Conservation (phyloP, 2,888 invertebrate species). For the Didymodactylos carnosus region DNA sequence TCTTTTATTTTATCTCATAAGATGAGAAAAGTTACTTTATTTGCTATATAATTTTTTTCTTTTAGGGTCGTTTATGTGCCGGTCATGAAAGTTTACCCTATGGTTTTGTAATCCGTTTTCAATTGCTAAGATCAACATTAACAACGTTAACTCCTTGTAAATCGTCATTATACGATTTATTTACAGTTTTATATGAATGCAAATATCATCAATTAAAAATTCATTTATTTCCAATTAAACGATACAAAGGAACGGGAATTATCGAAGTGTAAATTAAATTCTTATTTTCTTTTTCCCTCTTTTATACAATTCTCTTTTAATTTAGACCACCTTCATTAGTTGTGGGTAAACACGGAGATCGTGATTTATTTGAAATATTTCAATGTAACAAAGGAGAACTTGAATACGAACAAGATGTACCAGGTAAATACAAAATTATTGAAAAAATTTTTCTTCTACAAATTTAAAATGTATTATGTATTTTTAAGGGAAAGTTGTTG, state of each 20-base stretch:
- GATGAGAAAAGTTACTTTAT: too few species aligned
- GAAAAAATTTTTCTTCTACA: too few species aligned
- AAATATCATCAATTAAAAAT: not conserved
- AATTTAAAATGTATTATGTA: too few species aligned
- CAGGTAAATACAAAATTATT: not conserved
- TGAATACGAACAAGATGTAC: slow-evolving; percentile 12
- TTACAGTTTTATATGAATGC: not conserved
- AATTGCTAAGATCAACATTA: not conserved
- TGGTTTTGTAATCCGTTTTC: not conserved
- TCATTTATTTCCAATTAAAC: not conserved
- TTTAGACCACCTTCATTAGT: not conserved
- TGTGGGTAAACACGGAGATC: not conserved
- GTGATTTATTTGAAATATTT: not conserved
- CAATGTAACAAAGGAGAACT: slow-evolving; percentile 6
- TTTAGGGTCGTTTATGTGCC: not conserved
- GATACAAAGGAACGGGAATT: not conserved
- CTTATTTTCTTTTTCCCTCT: too few species aligned
- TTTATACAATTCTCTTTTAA: too few species aligned
- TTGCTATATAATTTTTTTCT: not conserved
- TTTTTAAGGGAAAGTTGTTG: too few species aligned
- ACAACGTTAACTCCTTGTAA: not conserved
- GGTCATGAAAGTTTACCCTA: not conserved
- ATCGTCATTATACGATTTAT: not conserved
- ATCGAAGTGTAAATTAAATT: not conserved
- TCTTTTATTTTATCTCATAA: too few species aligned